These are phyloP conservation scores for Petrocephalus zakoni DNA, from an alignment of 2,113 vertebrate genomes.

Conservation along the genomic window DNA sequence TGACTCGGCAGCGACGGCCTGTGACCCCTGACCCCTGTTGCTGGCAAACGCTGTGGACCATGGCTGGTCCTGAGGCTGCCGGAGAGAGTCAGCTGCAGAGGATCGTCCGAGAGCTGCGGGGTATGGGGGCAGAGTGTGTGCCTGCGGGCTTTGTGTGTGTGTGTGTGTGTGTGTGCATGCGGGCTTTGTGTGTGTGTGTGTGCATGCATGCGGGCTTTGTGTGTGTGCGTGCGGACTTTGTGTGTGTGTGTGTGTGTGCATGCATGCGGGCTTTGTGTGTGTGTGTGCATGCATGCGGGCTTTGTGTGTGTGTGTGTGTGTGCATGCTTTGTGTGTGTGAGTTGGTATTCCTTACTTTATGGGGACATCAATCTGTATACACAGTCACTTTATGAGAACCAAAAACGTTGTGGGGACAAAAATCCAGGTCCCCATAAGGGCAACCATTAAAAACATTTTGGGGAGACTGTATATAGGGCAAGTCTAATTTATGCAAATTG, in stretches of 20 bases:
- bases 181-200: constrained; percentile 24
- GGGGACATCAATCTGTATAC: background rate
- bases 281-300: constrained; percentile 29
- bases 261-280: constrained; percentile 26
- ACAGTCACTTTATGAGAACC: background rate
- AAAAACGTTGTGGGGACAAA: background rate
- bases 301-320: constrained; percentile 28
- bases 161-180: background rate
- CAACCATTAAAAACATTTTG: background rate
- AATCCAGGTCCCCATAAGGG: background rate
- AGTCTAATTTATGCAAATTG: background rate
- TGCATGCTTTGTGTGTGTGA: too few species aligned
- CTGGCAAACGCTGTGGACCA: constrained; percentile 52
- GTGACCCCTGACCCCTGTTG: constrained; percentile 54
- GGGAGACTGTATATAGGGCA: background rate
- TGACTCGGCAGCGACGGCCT: constrained; percentile 54
- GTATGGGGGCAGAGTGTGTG: constrained; percentile 55
- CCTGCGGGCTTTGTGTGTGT: constrained; percentile 28
- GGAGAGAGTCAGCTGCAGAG: constrained; percentile 85
- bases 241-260: too few species aligned
- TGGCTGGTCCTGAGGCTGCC: constrained; percentile 63
- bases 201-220: too few species aligned
- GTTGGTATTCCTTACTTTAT: too few species aligned
- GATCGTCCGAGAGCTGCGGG: constrained; percentile 87
- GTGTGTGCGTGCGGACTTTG: constrained; percentile 29